These are phyloP conservation scores for Vultur gryphus DNA, from an alignment of 2,797 vertebrate species.

Conservation along the genomic window DNA sequence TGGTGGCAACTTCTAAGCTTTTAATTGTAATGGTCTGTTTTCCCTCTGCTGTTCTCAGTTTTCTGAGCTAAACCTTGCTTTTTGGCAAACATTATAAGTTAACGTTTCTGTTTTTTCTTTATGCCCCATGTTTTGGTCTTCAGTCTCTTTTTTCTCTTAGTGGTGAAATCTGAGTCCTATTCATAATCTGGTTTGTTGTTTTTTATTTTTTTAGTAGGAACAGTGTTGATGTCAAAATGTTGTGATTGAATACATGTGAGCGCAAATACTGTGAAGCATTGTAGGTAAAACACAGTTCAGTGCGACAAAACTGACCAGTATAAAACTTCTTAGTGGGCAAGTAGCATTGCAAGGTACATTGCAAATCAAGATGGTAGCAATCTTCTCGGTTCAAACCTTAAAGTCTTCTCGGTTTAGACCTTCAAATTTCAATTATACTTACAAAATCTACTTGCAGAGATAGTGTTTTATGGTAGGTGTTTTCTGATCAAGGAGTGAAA, in stretches of 20 bases:
- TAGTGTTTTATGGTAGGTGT: not conserved
- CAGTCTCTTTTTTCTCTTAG: not conserved
- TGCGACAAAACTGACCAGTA: not conserved
- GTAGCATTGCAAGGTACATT: not conserved
- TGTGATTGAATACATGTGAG: not conserved
- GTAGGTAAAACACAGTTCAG: not conserved
- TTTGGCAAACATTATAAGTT: not conserved
- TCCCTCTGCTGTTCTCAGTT: not conserved
- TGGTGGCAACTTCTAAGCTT: conserved; percentile 20
- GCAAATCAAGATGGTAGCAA: not conserved
- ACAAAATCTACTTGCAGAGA: not conserved
- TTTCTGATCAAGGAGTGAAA: not conserved
- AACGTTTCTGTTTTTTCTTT: not conserved
- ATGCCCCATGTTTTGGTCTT: not conserved
- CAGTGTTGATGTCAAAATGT: not conserved
- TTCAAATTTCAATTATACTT: not conserved
- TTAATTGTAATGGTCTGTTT: not conserved
- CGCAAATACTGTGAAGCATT: not conserved
- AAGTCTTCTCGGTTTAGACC: not conserved
- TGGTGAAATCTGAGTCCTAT: not conserved
- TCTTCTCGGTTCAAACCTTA: not conserved
- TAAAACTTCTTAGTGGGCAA: not conserved
- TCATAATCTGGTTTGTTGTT: not conserved
- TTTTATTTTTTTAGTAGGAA: not conserved
- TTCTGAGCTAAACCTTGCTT: not conserved